phyloP scores from a whole-genome alignment of 2,113 vertebrate genomes.

The Eulacestoma nigropectus region DNA sequence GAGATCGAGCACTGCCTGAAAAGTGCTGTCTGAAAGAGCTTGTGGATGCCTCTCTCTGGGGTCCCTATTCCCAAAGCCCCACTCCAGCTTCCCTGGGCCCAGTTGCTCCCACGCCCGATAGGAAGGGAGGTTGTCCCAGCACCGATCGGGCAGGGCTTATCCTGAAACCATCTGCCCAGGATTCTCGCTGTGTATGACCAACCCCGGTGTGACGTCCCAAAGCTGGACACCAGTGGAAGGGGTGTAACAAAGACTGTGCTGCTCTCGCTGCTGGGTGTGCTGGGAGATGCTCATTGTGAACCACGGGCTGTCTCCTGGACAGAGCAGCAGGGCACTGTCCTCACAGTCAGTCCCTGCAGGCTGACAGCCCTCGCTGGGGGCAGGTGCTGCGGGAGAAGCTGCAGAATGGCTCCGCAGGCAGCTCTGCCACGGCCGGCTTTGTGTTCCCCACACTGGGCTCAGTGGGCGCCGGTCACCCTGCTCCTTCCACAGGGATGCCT shows the following conservation, averaged over 20 bases:
- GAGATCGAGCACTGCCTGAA: neutral
- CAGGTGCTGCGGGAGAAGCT: neutral
- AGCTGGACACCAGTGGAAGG: neutral
- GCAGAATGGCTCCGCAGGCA: neutral
- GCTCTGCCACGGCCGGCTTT: neutral
- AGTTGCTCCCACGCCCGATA: accelerated
- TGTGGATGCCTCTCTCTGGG: too few species aligned
- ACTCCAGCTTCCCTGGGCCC: neutral
- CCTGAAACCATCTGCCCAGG: neutral
- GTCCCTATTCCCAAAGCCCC: neutral
- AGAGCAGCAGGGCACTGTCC: neutral
- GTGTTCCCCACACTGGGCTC: neutral
- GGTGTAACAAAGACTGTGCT: neutral
- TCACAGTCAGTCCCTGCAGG: neutral
- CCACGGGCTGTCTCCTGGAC: accelerated
- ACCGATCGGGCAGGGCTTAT: neutral
- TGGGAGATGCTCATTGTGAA: neutral
- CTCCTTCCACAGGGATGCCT: neutral
- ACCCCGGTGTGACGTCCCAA: accelerated
- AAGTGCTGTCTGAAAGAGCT: neutral
- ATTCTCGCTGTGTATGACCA: neutral
- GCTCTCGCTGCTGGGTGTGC: neutral
- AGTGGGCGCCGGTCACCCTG: accelerated
- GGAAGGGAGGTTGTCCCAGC: neutral
- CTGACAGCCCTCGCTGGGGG: neutral